Base-by-base conservation (phyloP, 2,888 invertebrate genomes). In the Drosophila atripex region DNA sequence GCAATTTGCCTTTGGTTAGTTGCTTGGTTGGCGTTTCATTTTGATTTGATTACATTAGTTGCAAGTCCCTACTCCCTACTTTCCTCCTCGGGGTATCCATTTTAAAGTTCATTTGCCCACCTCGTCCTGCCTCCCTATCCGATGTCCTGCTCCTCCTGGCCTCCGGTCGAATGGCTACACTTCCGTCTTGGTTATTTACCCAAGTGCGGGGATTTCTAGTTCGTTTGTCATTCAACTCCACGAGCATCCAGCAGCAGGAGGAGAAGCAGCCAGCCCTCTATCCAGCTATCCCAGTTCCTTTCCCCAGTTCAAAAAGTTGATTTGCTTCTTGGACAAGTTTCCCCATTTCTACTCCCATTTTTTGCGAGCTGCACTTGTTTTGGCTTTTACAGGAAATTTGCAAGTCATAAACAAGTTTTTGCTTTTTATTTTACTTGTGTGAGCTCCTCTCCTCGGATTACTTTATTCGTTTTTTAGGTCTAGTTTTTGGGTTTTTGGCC, bases 331-430 rank as follows among this genome's bases (percentile, higher is more conserved):
- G 79, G 71, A 82, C 78, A 78, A 76, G 75, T 78, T 76, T 58
- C 43, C 70, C 39, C 60, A 60, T 53, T 41, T 54, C 53, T 25
- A 69, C 52, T 25, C 18, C 52, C 43, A 61, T 25, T 47, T 51
- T 38, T 39, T 54, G 52, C 38, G 41, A 6, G 49, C 45, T 68
- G 56, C 55, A 52, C 58, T 65, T 71, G 56, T 69, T 63, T 78
- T 54, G 73, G 76, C 78, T 80, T 75, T 78, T 75, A 76, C 83
- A 76, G 61, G 59, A 72, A 76, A 86, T 84, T 84, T 86, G 86
- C 88, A 87, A 88, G 85, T 87, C 87, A 82, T 84, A 84, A 88
- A 87, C 87, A 88, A 87, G 86, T 88, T 84, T 86, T 88, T 86
- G 75, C 82, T 80, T 73, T 82, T 83, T 85, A 66, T 65, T 75